Conservation (phyloP, 2,113 vertebrate genomes). For the Emydocephalus ijimae region DNA sequence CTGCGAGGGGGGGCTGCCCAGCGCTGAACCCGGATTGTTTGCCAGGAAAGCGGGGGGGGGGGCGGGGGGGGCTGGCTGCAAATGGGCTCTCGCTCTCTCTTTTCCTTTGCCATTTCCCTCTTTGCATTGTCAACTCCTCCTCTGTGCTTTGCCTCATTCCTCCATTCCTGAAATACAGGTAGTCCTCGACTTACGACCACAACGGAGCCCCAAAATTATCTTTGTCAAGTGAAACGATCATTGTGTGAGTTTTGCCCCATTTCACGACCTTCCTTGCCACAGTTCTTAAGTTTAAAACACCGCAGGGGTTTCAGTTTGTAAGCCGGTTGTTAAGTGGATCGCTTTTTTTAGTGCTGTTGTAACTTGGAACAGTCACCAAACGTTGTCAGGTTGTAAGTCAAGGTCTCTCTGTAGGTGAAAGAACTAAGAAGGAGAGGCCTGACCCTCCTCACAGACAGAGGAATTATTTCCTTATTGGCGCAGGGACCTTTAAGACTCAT, state of each 20-base stretch:
- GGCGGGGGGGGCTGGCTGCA: too few species aligned
- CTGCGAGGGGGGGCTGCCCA: background rate
- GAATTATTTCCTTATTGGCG: background rate
- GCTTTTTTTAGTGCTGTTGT: too few species aligned
- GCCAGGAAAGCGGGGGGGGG: too few species aligned
- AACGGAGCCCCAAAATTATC: background rate
- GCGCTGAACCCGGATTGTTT: background rate
- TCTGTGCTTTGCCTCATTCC: background rate
- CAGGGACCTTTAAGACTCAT: too few species aligned
- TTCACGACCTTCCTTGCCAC: too few species aligned
- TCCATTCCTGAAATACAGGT: background rate
- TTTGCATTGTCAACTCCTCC: background rate
- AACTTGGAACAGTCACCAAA: too few species aligned
- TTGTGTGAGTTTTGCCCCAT: too few species aligned
- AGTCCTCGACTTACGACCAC: background rate
- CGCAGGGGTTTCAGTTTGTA: too few species aligned
- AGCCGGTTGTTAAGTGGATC: too few species aligned
- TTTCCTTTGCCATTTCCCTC: background rate
- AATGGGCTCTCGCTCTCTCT: background rate
- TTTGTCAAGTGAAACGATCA: rapidly evolving
- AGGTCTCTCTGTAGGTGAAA: too few species aligned
- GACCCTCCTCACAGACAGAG: background rate
- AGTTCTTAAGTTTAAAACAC: too few species aligned
- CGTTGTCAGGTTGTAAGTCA: too few species aligned
- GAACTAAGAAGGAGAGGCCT: background rate